phyloP scores from a whole-genome alignment of 2,797 vertebrate species.

The Strix occidentalis region DNA sequence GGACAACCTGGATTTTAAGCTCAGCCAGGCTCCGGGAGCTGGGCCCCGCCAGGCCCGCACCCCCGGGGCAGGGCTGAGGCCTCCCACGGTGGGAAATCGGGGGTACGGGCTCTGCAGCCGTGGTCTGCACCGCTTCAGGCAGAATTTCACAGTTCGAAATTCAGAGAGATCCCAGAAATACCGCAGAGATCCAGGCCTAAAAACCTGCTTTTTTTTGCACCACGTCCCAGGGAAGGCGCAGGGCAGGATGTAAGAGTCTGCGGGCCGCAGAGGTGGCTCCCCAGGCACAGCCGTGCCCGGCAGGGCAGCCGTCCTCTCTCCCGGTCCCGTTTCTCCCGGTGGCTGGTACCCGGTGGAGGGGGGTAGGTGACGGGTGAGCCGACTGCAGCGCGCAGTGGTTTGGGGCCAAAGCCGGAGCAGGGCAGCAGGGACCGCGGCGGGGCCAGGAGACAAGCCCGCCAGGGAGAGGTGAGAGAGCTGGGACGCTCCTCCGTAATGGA shows the following conservation, averaged over 20 bases:
- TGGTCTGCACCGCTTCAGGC: rapidly evolving
- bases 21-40: neutral
- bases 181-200: neutral
- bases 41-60: too few relatives aligned
- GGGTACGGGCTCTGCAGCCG: rapidly evolving
- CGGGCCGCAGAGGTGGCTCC: neutral
- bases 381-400: rapidly evolving
- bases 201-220: too few relatives aligned
- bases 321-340: rapidly evolving
- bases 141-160: neutral
- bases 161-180: neutral
- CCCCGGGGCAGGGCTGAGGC: neutral
- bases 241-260: neutral
- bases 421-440: neutral
- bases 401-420: neutral
- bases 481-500: rapidly evolving
- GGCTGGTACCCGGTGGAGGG: rapidly evolving
- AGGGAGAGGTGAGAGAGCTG: rapidly evolving
- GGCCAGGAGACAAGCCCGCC: neutral
- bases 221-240: rapidly evolving
- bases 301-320: neutral
- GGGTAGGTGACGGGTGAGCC: rapidly evolving
- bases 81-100: neutral
- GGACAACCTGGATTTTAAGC: neutral
- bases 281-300: rapidly evolving